Evolutionary conservation across 2,888 invertebrate species (phyloP).

Genomic region (Watsonalla cultraria): DNA sequence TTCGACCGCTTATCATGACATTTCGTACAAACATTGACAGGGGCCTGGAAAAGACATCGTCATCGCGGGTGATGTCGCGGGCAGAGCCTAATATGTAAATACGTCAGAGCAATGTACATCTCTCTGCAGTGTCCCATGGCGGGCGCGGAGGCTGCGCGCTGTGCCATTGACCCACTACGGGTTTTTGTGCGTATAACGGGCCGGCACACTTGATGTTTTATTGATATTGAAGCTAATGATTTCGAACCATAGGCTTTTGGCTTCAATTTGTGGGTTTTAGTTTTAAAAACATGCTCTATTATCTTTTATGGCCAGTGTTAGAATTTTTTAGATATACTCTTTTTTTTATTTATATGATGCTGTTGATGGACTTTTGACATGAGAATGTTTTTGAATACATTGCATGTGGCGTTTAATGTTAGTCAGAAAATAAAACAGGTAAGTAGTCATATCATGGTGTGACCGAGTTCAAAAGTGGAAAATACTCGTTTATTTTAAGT

Average conservation of each 20-base stretch:
- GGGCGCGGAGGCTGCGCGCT: conserved; percentile 14
- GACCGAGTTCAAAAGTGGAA: no score
- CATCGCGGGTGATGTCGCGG: no score
- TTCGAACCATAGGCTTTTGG: conserved; percentile 39
- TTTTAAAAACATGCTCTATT: not conserved
- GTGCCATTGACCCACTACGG: conserved; percentile 73
- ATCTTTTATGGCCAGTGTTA: not conserved
- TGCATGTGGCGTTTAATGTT: no score
- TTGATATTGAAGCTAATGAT: conserved; percentile 65
- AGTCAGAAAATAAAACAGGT: no score
- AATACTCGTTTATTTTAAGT: no score
- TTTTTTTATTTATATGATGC: no score
- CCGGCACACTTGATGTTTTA: conserved; percentile 67
- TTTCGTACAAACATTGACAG: no score
- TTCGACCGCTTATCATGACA: no score
- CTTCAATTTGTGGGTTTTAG: conserved; percentile 20
- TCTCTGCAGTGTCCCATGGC: conserved; percentile 24
- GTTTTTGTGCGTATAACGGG: conserved; percentile 73
- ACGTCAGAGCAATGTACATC: conserved; percentile 11
- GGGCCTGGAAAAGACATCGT: no score
- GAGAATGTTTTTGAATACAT: no score
- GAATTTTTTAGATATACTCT: not conserved
- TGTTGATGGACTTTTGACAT: no score
- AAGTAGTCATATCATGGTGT: no score
- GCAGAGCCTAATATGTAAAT: not conserved